These are phyloP conservation scores for Cosmia pyralina DNA, from an alignment of 2,888 invertebrate species.

Conservation along the genomic window DNA sequence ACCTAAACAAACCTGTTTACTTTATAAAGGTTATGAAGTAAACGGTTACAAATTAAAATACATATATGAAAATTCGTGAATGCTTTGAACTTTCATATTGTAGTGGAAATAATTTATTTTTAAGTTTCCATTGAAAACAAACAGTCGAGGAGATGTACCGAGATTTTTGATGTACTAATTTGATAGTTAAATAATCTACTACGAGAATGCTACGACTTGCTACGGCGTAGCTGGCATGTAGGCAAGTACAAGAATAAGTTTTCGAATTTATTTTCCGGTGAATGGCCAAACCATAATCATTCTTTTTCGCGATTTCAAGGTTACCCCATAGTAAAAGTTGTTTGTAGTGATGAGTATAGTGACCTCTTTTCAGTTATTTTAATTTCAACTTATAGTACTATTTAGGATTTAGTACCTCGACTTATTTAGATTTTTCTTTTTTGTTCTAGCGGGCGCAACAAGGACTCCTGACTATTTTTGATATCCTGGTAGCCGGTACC, in stretches of 20 bases:
- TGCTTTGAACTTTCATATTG: too few species aligned
- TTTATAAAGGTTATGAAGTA: too few species aligned
- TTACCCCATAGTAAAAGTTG: not conserved
- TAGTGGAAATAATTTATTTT: too few species aligned
- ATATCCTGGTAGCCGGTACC: slow-evolving; percentile 12
- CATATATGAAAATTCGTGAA: too few species aligned
- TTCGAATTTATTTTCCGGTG: not conserved
- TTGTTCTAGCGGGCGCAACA: not conserved
- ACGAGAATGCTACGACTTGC: too few species aligned
- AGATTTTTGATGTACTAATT: not conserved
- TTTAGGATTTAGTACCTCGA: not conserved
- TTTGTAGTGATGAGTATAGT: not conserved
- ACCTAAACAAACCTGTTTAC: too few species aligned
- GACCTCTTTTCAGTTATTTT: not conserved
- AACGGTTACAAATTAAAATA: too few species aligned
- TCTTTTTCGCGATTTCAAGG: not conserved
- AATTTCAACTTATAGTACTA: not conserved
- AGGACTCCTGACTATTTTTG: not conserved
- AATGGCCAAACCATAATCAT: not conserved
- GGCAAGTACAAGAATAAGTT: not conserved
- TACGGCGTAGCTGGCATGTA: not conserved
- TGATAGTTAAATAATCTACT: not conserved
- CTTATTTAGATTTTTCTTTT: not conserved
- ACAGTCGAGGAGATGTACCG: too few species aligned
- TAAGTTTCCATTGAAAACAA: too few species aligned